Evolutionary conservation across 2,888 invertebrate genomes (phyloP).

Genomic region (Hypolimnas misippus): DNA sequence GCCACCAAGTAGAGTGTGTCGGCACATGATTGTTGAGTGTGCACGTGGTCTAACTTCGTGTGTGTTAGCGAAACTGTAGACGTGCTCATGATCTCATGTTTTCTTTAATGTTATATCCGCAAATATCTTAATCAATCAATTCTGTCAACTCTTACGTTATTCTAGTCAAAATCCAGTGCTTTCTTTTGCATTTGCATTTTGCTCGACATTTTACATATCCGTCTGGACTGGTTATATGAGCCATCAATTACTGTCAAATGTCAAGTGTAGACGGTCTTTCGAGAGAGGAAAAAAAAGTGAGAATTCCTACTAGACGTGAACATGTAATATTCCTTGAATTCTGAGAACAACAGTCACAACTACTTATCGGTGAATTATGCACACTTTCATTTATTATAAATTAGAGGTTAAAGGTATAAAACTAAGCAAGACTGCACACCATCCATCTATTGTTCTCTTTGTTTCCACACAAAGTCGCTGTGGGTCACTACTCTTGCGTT

Average conservation of each 20-base stretch:
- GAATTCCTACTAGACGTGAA: constrained; percentile 1
- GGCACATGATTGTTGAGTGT: constrained; percentile 46
- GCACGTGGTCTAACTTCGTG: constrained; percentile 45
- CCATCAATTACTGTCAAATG: constrained; percentile 28
- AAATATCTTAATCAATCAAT: constrained; percentile 35
- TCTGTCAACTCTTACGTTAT: constrained; percentile 44
- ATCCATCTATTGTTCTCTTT: constrained; percentile 50
- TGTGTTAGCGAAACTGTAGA: constrained; percentile 34
- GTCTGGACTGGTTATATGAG: constrained; percentile 52
- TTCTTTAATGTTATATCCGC: constrained; percentile 37
- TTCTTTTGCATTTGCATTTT: constrained; percentile 48
- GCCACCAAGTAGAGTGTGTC: constrained; percentile 64
- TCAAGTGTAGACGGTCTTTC: constrained; percentile 3
- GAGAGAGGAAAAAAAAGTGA: not conserved
- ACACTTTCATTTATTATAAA: constrained; percentile 24
- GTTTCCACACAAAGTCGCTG: constrained; percentile 43
- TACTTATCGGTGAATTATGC: not conserved
- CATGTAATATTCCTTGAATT: not conserved
- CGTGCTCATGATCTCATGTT: constrained; percentile 32
- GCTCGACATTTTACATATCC: constrained; percentile 49
- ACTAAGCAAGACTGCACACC: constrained; percentile 38
- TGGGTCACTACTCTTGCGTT: constrained; percentile 48
- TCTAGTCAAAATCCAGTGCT: constrained; percentile 44
- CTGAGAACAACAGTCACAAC: not conserved
- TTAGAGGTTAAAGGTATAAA: constrained; percentile 27